These are phyloP conservation scores for Enteromius argenteus DNA, from an alignment of 2,797 vertebrate genomes.

Conservation along the genomic window DNA sequence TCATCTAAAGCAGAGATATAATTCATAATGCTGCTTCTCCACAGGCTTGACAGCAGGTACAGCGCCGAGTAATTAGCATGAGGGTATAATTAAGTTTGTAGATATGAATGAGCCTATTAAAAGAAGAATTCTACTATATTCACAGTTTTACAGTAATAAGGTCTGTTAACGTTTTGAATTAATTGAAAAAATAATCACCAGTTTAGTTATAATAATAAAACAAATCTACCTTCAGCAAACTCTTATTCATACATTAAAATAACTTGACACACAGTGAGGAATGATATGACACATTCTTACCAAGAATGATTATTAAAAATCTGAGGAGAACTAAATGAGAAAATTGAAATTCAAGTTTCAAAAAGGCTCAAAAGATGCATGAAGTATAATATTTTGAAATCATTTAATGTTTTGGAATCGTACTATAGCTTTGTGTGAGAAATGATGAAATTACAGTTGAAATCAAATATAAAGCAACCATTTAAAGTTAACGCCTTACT, in stretches of 20 bases:
- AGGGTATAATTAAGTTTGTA: conserved; percentile 9
- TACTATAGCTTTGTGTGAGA: not conserved
- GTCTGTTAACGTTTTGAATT: not conserved
- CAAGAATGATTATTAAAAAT: not conserved
- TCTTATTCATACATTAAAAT: not conserved
- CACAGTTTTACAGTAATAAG: not conserved
- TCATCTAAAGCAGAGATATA: not conserved
- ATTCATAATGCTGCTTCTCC: not conserved
- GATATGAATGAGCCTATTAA: not conserved
- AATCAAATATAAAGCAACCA: too few species aligned
- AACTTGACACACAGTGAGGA: not conserved
- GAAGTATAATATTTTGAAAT: not conserved
- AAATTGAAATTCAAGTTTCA: not conserved
- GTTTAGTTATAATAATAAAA: not conserved
- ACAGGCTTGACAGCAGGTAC: not conserved
- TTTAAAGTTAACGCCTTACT: not conserved
- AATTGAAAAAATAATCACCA: not conserved
- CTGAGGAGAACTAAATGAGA: not conserved
- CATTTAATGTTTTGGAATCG: not conserved
- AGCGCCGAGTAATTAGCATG: not conserved
- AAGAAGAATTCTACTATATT: not conserved
- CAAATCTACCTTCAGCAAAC: not conserved
- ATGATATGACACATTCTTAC: too few species aligned
- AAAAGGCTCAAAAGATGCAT: not conserved
- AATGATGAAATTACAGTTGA: too few species aligned